phyloP scores from a whole-genome alignment of 2,113 vertebrate genomes.

The Indri indri region DNA sequence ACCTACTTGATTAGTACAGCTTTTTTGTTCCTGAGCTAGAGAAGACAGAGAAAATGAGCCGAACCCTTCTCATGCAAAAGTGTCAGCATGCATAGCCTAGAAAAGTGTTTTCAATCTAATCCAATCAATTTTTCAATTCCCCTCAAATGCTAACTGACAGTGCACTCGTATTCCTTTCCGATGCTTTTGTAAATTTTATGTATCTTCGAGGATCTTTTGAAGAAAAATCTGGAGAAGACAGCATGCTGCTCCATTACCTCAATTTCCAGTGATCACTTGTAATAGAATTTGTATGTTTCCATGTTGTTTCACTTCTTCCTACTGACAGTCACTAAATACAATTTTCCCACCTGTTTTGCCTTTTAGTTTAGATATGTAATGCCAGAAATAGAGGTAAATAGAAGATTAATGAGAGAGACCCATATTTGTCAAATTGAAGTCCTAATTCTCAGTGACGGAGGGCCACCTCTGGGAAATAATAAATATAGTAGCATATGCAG shows the following conservation, averaged over 20 bases:
- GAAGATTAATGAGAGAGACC: background rate
- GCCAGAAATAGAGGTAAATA: background rate
- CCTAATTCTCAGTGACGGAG: background rate
- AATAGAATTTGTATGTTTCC: background rate
- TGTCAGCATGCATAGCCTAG: background rate
- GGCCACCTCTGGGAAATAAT: background rate
- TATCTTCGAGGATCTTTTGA: background rate
- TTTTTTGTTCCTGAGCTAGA: background rate
- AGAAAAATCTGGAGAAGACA: background rate
- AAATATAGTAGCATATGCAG: background rate
- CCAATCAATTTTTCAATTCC: background rate
- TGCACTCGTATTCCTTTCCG: background rate
- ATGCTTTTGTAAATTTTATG: background rate
- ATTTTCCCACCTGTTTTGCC: background rate
- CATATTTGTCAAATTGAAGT: background rate
- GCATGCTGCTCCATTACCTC: background rate
- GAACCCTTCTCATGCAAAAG: background rate
- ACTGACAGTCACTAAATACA: background rate
- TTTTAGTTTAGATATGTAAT: background rate
- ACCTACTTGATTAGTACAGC: background rate
- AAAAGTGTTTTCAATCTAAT: slow-evolving; percentile 9
- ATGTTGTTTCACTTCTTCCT: background rate
- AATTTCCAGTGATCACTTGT: background rate
- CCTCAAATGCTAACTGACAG: background rate
- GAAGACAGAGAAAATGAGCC: background rate